Base-by-base conservation (phyloP, 2,888 invertebrate species). In the Hyles lineata region DNA sequence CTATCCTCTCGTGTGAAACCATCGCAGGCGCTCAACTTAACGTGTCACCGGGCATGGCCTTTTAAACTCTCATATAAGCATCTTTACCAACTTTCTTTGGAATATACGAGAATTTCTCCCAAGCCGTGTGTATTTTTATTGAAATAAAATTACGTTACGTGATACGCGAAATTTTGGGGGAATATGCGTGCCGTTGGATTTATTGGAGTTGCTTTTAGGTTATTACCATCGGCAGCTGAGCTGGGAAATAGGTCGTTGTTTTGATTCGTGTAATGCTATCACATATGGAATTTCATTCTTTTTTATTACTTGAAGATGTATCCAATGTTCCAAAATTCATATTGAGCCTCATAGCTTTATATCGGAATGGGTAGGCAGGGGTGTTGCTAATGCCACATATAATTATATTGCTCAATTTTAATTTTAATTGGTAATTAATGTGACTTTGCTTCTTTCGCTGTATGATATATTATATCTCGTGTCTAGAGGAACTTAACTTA, bases 41-140 rank as follows among this genome's bases (percentile, higher is more conserved):
- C 67, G 67, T 67, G 67, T 67, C 67, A 69, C 69, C 23, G 59
- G 29, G 43, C 23, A 60, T 23, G 23, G 32, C 35, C 8, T 17
- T 29, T 63, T 67, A 72, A 58, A 72, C 43, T 19, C 35, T 15
- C 67, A 67, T 67, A 59, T 69, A 69, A 69, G 59, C 58, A 35
- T 69, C 43, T 67, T 67, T 35, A 59, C 69, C 9, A 67, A 50
- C 62, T 62, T 62, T 60, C 60, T 60, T 23, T 23, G 7, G 23
- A 67, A 67, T 50, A 35, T 43, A 63, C 21, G 63, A 9, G 21
- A 60, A 23, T 15, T 60, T 60, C 11, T 29, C 62, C 35, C 15
- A 1, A 35, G 43, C 63, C n/a, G 3, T 63, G 43, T 43, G 32
- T 63, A 60, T 63, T 63, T 55, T 63, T 63, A 62, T 62, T 9